These are phyloP conservation scores for Bradypus variegatus DNA, from an alignment of 2,797 vertebrate genomes.

Conservation along the genomic window DNA sequence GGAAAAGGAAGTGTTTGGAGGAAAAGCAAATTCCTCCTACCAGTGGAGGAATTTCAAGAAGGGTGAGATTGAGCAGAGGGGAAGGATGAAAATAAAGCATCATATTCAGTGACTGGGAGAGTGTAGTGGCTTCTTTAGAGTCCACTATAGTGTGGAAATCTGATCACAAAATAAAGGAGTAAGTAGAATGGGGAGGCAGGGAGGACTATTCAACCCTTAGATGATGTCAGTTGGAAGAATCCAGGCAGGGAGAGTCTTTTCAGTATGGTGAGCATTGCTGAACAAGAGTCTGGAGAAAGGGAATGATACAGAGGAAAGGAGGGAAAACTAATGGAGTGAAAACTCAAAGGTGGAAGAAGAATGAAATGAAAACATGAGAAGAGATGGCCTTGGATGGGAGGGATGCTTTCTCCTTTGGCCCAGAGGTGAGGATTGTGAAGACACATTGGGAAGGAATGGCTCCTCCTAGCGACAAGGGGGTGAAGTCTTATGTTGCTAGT, in stretches of 20 bases:
- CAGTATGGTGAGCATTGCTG: neutral
- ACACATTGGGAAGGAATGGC: neutral
- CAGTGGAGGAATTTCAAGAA: neutral
- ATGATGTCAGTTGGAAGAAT: neutral
- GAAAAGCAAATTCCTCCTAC: neutral
- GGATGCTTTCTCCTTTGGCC: neutral
- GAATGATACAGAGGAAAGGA: neutral
- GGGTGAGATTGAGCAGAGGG: neutral
- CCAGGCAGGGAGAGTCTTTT: neutral
- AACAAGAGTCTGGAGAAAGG: neutral
- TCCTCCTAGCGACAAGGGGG: neutral
- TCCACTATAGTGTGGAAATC: neutral
- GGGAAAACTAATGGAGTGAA: neutral
- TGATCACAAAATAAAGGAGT: neutral
- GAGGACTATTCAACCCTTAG: neutral
- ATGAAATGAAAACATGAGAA: neutral
- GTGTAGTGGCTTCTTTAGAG: neutral
- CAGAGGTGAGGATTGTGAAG: neutral
- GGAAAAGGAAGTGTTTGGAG: neutral
- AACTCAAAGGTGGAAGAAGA: neutral
- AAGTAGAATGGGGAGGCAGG: neutral
- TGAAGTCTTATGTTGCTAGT: neutral
- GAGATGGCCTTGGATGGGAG: neutral
- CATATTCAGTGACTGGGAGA: neutral
- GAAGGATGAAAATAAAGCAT: neutral